Base-by-base conservation (phyloP, 2,113 vertebrate species). In the Solenodon paradoxus region DNA sequence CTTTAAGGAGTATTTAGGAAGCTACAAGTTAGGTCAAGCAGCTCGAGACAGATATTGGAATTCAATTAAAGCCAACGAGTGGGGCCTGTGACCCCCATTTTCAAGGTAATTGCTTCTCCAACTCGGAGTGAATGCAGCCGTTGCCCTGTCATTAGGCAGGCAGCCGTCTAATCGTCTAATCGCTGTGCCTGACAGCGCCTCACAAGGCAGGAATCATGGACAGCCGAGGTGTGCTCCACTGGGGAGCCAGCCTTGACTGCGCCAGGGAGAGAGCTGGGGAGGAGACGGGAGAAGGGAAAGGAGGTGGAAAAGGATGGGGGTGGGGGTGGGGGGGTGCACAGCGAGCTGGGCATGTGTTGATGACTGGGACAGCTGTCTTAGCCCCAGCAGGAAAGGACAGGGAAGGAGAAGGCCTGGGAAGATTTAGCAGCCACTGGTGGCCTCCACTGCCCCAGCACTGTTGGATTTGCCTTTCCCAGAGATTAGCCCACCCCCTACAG, bases 51-150 rank as follows among this genome's bases (percentile, higher is more conserved):
- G 98, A 98, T 99, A 98, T 98, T 98, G 98, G 98, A 98, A 99
- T 99, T 99, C 98, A 98, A 98, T 99, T 99, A 98, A 98, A 97
- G 98, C 97, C 98, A 98, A 98, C 93, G 98, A 99, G 98, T 96
- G 93, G 97, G 97, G 98, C 98, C 98, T 95, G 84, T 98, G 98
- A 98, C 98, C 99, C 98, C 98, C 98, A 96, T 99, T 99, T 99
- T 98, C 96, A 95, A 98, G 98, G 97, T 98, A 99, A 99, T 99
- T 99, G 98, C 98, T 99, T 98, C 98, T 98, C 98, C 15, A 82
- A 96, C 97, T 98, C 98, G 85, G 95, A 97, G 97, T 97, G 97
- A 98, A 97, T 64, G 97, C 71, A 63, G 96, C 97, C 95, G 83
- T 97, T 83, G 71, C 92, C 97, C 97, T 66, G 81, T 98, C 98